A percentile compares a stretch with the other conserved stretches of the same genome.
phyloP scores from a whole-genome alignment of 2,797 vertebrate genomes.

The Dromococcyx pavoninus region DNA sequence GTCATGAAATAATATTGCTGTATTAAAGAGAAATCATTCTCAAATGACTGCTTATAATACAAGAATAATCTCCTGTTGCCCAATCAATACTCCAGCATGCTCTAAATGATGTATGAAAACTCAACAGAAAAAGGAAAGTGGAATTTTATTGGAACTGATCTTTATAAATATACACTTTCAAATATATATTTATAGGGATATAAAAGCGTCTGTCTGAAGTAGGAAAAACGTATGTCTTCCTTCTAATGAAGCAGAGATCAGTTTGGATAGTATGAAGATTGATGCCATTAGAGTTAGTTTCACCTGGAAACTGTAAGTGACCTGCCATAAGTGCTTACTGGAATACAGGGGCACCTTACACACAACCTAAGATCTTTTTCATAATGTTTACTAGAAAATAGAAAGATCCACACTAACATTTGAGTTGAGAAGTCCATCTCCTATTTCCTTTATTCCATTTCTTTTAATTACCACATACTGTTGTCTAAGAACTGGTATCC shows the following conservation, averaged over 20 bases:
- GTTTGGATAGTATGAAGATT: neutral
- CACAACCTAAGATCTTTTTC: neutral
- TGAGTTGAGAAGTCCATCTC: neutral
- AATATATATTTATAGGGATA: neutral
- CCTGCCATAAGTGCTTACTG: neutral
- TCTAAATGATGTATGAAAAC: neutral
- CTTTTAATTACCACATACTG: neutral
- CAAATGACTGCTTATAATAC: neutral
- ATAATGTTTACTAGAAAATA: neutral
- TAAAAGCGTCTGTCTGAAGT: neutral
- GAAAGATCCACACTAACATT: neutral
- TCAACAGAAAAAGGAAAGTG: neutral
- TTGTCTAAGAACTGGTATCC: neutral
- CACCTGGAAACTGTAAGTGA: neutral
- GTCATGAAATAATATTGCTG: neutral
- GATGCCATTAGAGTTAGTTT: neutral
- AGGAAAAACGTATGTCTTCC: neutral
- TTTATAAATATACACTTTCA: neutral
- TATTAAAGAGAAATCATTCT: neutral
- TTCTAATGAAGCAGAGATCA: neutral
- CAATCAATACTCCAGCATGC: neutral
- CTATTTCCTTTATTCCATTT: neutral
- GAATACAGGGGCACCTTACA: neutral
- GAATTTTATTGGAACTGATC: neutral
- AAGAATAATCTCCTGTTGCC: neutral